Evolutionary conservation across 2,888 invertebrate species (phyloP).

Genomic region (Sialis lutaria): DNA sequence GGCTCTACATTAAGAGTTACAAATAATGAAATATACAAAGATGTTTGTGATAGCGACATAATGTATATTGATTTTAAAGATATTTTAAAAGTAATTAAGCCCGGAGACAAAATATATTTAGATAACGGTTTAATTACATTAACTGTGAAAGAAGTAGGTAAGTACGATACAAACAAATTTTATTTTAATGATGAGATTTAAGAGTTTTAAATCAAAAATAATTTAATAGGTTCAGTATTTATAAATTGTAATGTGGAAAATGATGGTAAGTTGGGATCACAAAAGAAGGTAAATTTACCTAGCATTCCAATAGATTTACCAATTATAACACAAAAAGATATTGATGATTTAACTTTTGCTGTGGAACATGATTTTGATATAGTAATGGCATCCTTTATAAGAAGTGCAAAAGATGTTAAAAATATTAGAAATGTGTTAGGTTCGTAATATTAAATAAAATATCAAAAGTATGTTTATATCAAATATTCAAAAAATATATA

Average conservation of each 20-base stretch:
- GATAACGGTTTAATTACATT: constrained; percentile 60
- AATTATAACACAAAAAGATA: constrained; percentile 25
- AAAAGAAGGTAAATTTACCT: constrained; percentile 33
- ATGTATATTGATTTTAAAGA: constrained; percentile 35
- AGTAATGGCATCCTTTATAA: constrained; percentile 61
- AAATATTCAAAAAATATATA: constrained; percentile 13
- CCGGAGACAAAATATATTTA: constrained; percentile 30
- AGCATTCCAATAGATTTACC: constrained; percentile 29
- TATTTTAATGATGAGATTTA: background rate
- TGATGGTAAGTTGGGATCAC: constrained; percentile 33
- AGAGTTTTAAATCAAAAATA: no score
- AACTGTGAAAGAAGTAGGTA: constrained; percentile 47
- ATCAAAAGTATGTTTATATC: constrained; percentile 20
- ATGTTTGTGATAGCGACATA: constrained; percentile 34
- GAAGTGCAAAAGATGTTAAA: constrained; percentile 43
- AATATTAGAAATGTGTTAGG: constrained; percentile 36
- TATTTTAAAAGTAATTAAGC: constrained; percentile 28
- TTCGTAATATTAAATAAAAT: constrained; percentile 10
- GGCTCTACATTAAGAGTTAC: constrained; percentile 29
- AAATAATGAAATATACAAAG: constrained; percentile 32
- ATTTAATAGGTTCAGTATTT: constrained; percentile 24
- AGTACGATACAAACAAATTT: constrained; percentile 9
- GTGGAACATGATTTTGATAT: constrained; percentile 55
- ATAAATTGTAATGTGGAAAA: constrained; percentile 32
- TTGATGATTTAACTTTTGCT: constrained; percentile 35